Evolutionary conservation across 2,888 invertebrate species (phyloP), one percentile per base, ranked within the genome.

Genomic region (Acanthococcus lagerstroemiae): DNA sequence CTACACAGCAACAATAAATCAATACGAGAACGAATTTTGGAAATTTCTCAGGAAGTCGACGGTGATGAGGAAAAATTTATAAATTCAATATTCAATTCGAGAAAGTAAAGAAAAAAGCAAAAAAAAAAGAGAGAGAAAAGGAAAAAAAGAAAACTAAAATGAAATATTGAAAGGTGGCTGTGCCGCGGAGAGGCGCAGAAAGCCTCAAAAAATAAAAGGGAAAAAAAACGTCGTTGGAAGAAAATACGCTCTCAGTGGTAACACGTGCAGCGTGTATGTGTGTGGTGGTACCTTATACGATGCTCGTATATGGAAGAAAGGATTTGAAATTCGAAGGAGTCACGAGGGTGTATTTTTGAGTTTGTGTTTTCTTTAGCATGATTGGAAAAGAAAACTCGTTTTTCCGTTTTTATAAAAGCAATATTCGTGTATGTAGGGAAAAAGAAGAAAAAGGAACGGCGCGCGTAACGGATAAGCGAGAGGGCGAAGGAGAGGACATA

Each of bases 231-330:
- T 52, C 52, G 3, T 52, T 63, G 52, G 63, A 24, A 52, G 24
- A 52, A 63, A 37, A 52, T 48, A 63, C 27, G 60, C 50, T 54
- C 52, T 63, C 54, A 63, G 63, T 24, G 63, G 63, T 54, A 63
- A 63, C 63, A 63, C 54, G 63, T 63, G 63, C n/a, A n/a, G n/a
- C 50, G 63, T 63, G 63, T 63, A 45, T 45, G 58, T 58, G 58
- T 58, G 58, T 46, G 58, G 26, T n/a, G n/a, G n/a, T n/a, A n/a
- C n/a, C n/a, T n/a, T n/a, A n/a, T n/a, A n/a, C n/a, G n/a, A n/a
- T n/a, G n/a, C n/a, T n/a, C n/a, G n/a, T n/a, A n/a, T 60, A 60
- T 60, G 3, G 27, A 63, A 63, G 19, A 50, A 52, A 63, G 63
- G 63, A 63, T 63, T 63, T 52, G 37, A 17, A 63, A 52, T 63